These are phyloP conservation scores for Acrossocheilus fasciatus DNA, from an alignment of 2,797 vertebrate genomes.

Conservation along the genomic window DNA sequence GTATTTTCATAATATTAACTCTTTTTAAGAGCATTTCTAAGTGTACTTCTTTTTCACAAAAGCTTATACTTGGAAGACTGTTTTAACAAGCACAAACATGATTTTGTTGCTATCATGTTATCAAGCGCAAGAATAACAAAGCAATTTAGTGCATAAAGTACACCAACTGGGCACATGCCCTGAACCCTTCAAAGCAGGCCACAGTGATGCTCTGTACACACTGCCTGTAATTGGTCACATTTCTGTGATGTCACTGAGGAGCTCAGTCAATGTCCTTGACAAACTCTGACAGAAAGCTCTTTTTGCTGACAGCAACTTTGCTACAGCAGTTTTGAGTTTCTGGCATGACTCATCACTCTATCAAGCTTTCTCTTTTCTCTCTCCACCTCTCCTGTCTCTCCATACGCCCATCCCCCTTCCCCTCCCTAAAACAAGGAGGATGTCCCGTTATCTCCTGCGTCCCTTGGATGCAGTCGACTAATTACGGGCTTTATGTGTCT, in stretches of 20 bases:
- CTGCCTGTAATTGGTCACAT: not conserved
- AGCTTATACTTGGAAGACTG: not conserved
- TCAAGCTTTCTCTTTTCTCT: constrained; percentile 12
- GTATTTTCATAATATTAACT: not conserved
- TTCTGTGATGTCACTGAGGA: constrained; percentile 44
- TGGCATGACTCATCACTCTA: constrained; percentile 55
- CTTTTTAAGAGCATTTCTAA: not conserved
- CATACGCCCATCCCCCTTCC: not conserved
- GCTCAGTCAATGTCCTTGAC: constrained; percentile 5
- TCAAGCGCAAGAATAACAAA: not conserved
- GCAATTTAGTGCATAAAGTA: not conserved
- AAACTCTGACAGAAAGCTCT: constrained; percentile 40
- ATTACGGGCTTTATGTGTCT: constrained; percentile 54
- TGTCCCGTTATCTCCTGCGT: constrained; percentile 38
- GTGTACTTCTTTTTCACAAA: not conserved
- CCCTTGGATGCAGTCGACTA: constrained; percentile 41
- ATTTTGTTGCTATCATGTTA: not conserved
- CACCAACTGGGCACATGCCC: not conserved
- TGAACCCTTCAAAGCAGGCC: not conserved
- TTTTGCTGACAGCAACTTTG: constrained; percentile 48
- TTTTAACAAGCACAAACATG: not conserved
- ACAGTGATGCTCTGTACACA: not conserved
- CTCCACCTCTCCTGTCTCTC: constrained; percentile 12
- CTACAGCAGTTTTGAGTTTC: constrained; percentile 30
- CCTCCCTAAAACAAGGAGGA: not conserved